Conservation (phyloP, 2,888 invertebrate species). For the Trissolcus japonicus region DNA sequence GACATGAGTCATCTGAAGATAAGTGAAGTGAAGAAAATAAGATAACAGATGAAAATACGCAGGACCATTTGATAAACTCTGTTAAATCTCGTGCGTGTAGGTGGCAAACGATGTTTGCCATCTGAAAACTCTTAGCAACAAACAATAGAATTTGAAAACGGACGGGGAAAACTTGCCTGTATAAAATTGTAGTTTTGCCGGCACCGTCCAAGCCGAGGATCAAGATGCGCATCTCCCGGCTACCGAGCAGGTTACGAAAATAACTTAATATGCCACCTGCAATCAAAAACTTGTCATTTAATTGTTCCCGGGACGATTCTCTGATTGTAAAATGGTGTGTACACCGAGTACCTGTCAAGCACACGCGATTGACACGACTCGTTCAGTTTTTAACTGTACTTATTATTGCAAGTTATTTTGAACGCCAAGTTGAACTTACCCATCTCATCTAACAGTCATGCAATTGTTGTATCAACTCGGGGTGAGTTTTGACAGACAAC, state of each 20-base stretch:
- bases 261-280: constrained; percentile 97
- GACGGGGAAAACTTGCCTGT: constrained; percentile 78
- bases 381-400: too few relatives aligned
- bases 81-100: not conserved
- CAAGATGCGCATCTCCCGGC: constrained; percentile 97
- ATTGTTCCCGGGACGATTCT: constrained; percentile 27
- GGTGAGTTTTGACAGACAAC: too few relatives aligned
- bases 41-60: not conserved
- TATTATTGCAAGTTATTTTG: too few relatives aligned
- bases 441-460: constrained; percentile 47
- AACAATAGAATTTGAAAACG: not conserved
- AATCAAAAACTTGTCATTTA: constrained; percentile 65
- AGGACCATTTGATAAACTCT: not conserved
- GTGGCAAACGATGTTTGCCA: constrained; percentile 22
- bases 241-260: constrained; percentile 95
- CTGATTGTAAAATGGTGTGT: constrained; percentile 20
- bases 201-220: constrained; percentile 99
- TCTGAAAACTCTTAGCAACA: constrained; percentile 31
- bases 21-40: not conserved
- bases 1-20: not conserved
- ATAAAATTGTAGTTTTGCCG: constrained; percentile 99
- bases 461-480: constrained; percentile 1
- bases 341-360: constrained; percentile 33
- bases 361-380: not conserved
- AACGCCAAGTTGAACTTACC: constrained; percentile 14